phyloP scores from a whole-genome alignment of 2,888 invertebrate species.

The Nemurella pictetii region DNA sequence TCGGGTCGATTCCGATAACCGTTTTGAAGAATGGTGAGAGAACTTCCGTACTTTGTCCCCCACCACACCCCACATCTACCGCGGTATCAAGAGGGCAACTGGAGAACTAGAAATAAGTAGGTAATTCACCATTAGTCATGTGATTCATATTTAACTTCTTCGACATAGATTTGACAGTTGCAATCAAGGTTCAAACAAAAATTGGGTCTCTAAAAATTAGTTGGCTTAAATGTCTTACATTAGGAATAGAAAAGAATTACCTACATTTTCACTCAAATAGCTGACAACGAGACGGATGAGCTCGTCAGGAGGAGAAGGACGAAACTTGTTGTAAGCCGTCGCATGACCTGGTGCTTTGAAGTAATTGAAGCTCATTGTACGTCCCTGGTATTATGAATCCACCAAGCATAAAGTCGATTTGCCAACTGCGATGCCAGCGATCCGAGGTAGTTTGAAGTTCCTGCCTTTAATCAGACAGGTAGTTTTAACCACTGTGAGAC shows the following conservation, averaged over 20 bases:
- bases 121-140: neutral
- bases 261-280: slow-evolving; percentile 42
- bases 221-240: no score
- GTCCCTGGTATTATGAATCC: neutral
- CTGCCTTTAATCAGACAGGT: no score
- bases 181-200: no score
- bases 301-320: slow-evolving; percentile 41
- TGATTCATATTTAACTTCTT: no score
- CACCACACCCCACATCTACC: slow-evolving; percentile 57
- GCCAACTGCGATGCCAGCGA: no score
- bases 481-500: no score
- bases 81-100: slow-evolving; percentile 46
- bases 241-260: neutral
- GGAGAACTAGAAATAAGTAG: slow-evolving; percentile 20
- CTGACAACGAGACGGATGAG: slow-evolving; percentile 38
- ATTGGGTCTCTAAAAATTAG: no score
- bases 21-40: slow-evolving; percentile 51
- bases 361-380: slow-evolving; percentile 38
- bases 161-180: no score
- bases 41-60: slow-evolving; percentile 55
- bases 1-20: slow-evolving; percentile 54
- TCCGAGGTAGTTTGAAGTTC: no score
- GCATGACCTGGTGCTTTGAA: slow-evolving; percentile 41
- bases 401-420: neutral
- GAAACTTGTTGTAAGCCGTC: slow-evolving; percentile 41